Base-by-base conservation (phyloP, 2,113 vertebrate genomes). In the Solea solea region DNA sequence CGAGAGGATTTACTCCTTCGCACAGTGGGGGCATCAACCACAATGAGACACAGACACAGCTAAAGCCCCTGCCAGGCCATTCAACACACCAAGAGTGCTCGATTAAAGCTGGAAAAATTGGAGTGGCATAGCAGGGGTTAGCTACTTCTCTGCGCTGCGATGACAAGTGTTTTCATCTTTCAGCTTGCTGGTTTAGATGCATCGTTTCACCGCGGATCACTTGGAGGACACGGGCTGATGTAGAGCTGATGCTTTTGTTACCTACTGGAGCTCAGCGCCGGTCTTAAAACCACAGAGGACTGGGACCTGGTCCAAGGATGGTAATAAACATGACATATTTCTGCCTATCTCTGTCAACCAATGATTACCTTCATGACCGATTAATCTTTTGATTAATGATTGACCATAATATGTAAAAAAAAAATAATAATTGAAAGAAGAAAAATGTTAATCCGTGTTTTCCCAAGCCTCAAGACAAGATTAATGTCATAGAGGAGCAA, bases 1-100 rank as follows among this genome's bases (percentile, higher is more conserved):
- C 67, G 70, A 85, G 80, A 81, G 73, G 80, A 83, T 88, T 86
- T 79, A 87, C 74, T 88, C 64, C 41, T 71, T 59, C 1, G 28
- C 82, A 0, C 85, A 68, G 82, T 74, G 74, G 82, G 86, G 60
- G 60, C 34, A 67, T 63, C 80, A 67, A 51, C 55, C 56, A n/a
- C 68, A 72, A 27, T 34, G 8, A 69, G 7, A 76, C 69, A 79
- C 66, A 66, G 6, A 67, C 51, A 76, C 80, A 74, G 55, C 9
- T 15, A 8, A 50, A 72, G 49, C 40, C 55, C 53, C 76, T 45
- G 52, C 75, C 76, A 75, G 68, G 80, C 80, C 76, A 68, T 81
- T 88, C 85, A 54, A 58, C 64, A 79, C 56, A 72, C 78, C 69
- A 78, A 70, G 82, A 80, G 84, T 46, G 83, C 74, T 74, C 76